These are phyloP conservation scores for Pseudochirops corinnae DNA, from an alignment of 2,797 vertebrate genomes.

Conservation along the genomic window DNA sequence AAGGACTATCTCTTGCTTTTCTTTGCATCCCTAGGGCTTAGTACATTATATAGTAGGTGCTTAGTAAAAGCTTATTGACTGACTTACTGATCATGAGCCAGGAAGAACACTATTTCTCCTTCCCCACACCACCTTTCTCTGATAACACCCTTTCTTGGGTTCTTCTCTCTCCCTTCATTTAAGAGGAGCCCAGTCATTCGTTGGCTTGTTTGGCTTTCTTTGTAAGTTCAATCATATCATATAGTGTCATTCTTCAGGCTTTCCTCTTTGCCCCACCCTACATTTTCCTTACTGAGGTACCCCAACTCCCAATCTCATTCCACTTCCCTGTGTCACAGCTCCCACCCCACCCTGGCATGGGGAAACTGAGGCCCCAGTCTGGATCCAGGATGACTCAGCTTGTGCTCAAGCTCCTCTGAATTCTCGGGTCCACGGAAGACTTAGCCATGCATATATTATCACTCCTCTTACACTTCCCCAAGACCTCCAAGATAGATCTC, in stretches of 20 bases:
- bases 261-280: conserved; percentile 37
- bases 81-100: conserved; percentile 1
- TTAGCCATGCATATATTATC: neutral
- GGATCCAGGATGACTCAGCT: conserved; percentile 61
- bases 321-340: conserved; percentile 27
- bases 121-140: neutral
- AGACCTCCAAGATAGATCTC: conserved; percentile 18
- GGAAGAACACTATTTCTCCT: neutral
- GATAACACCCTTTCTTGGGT: neutral
- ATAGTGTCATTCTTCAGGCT: conserved; percentile 42
- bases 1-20: neutral
- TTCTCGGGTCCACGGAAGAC: neutral
- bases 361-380: conserved; percentile 32
- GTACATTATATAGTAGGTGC: neutral
- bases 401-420: neutral
- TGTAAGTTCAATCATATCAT: conserved; percentile 48
- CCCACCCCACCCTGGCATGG: conserved; percentile 31
- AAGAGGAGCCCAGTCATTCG: conserved; percentile 35
- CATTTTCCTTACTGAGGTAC: conserved; percentile 35
- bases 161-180: conserved; percentile 12
- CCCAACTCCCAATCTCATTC: conserved; percentile 31
- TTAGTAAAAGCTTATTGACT: conserved; percentile 36
- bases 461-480: conserved; percentile 14
- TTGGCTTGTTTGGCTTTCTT: conserved; percentile 28
- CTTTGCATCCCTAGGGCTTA: neutral